A percentile compares a stretch with the other conserved stretches of the same genome.
These are phyloP conservation scores for Hephaestus fuliginosus DNA, from an alignment of 2,797 vertebrate genomes.

Conservation along the genomic window DNA sequence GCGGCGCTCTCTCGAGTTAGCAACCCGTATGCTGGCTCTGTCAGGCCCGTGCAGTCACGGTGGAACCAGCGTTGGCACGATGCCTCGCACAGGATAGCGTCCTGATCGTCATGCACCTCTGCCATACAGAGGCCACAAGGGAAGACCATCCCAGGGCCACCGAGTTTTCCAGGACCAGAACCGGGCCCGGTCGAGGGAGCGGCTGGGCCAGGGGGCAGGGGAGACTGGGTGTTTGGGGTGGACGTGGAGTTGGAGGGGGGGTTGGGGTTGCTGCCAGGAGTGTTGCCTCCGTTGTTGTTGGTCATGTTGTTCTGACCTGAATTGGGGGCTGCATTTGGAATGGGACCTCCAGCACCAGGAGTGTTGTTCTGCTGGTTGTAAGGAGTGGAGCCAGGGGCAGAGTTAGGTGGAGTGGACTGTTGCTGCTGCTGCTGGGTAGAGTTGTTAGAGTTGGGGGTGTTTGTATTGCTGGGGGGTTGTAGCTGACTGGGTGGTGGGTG, in stretches of 20 bases:
- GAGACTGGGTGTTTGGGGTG: conserved; percentile 87
- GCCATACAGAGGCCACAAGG: conserved; percentile 94
- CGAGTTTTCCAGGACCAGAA: conserved; percentile 85
- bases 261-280: conserved; percentile 91
- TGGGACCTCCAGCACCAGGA: conserved; percentile 82
- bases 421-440: conserved; percentile 85
- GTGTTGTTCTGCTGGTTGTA: conserved; percentile 93
- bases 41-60: conserved; percentile 97
- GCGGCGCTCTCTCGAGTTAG: conserved; percentile 95
- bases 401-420: conserved; percentile 90
- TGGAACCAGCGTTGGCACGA: conserved; percentile 99
- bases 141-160: conserved; percentile 86
- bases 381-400: conserved; percentile 85
- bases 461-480: conserved; percentile 83
- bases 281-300: conserved; percentile 87
- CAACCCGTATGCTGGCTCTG: conserved; percentile 95
- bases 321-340: conserved; percentile 86
- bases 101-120: conserved; percentile 97
- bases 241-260: conserved; percentile 88
- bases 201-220: conserved; percentile 82
- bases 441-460: conserved; percentile 83
- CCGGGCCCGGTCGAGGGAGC: conserved; percentile 80
- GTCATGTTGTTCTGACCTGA: conserved; percentile 85
- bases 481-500: conserved; percentile 84
- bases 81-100: conserved; percentile 96